These are phyloP conservation scores for Asbolus verrucosus DNA, from an alignment of 1,140 invertebrate genomes.

Conservation along the genomic window DNA sequence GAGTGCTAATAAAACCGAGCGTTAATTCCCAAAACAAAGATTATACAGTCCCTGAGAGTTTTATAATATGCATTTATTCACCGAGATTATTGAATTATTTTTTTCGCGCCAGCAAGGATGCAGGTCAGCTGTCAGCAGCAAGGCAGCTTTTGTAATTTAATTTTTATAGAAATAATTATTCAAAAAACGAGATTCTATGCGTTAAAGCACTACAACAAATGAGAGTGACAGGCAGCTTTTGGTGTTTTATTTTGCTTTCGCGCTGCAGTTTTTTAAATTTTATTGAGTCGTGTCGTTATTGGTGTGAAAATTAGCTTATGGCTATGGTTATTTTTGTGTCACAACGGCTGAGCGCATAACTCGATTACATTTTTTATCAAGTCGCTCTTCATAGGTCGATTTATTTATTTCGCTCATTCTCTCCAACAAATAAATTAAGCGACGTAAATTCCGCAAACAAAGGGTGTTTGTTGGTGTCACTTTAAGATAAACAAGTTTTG, in stretches of 20 bases:
- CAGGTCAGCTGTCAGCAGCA: constrained; percentile 21
- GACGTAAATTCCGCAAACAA: neutral
- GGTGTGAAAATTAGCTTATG: too few species aligned
- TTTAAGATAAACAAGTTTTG: constrained; percentile 12
- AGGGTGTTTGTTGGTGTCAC: neutral
- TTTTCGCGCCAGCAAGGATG: neutral
- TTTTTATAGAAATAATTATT: constrained; percentile 11
- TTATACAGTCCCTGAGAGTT: neutral
- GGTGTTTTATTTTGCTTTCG: too few species aligned
- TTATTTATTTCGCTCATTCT: neutral
- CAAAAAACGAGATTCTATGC: too few species aligned
- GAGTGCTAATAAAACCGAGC: constrained; percentile 3
- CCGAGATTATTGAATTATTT: constrained; percentile 27
- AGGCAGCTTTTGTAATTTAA: constrained; percentile 1
- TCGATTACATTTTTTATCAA: neutral
- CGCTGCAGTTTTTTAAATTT: constrained; percentile 12
- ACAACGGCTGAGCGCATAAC: too few species aligned
- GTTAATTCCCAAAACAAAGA: neutral
- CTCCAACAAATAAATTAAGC: constrained; percentile 1
- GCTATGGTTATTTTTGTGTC: too few species aligned
- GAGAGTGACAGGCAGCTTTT: too few species aligned
- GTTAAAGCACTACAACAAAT: too few species aligned
- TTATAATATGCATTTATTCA: too few species aligned
- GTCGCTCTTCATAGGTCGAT: too few species aligned
- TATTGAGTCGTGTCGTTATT: too few species aligned